Base-by-base conservation (phyloP, 1,140 invertebrate species). In the Galleria mellonella region DNA sequence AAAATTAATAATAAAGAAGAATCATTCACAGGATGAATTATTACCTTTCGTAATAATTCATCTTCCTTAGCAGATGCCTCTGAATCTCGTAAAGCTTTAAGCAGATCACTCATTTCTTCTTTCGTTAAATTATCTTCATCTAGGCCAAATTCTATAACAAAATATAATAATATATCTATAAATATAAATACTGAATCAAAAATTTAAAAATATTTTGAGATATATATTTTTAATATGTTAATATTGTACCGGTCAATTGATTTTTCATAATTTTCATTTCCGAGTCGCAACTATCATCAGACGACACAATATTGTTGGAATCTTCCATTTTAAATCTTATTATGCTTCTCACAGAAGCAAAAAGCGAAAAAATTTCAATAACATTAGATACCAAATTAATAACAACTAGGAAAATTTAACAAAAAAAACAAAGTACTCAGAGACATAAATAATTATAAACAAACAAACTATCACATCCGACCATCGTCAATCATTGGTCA, bases 41-140 rank as follows among this genome's bases (percentile, higher is more conserved):
- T 42, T 60, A 71, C 70, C 60, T 70, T 64, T 39, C 55, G 60
- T 9, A 62, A 38, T 30, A 59, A 17, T 36, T 83, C 72, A 30
- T 85, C 74, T 43, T 78, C 62, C 50, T 72, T 62, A 38, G 59
- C 68, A 27, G 72, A 73, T 15, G 57, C 51, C 55, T 82, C 74
- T 11, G 84, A 87, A 70, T 83, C 77, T 38, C 73, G 73, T 14
- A 87, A 64, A 30, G 78, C 84, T 55, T 72, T 78, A n/a, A 86
- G 43, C 27, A 87, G 51, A 59, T 87, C 75, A 32, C 47, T 45
- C 83, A 87, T 87, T 57, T 87, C 84, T 49, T 85, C 72, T 61
- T 79, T 81, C 43, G 62, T 72, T 35, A 87, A 70, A 54, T 83
- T 77, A 43, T 76, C 76, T 59, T 87, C 84, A 40, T 72, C 69